These are phyloP conservation scores for Daboia siamensis DNA, from an alignment of 2,113 vertebrate species.

Conservation along the genomic window DNA sequence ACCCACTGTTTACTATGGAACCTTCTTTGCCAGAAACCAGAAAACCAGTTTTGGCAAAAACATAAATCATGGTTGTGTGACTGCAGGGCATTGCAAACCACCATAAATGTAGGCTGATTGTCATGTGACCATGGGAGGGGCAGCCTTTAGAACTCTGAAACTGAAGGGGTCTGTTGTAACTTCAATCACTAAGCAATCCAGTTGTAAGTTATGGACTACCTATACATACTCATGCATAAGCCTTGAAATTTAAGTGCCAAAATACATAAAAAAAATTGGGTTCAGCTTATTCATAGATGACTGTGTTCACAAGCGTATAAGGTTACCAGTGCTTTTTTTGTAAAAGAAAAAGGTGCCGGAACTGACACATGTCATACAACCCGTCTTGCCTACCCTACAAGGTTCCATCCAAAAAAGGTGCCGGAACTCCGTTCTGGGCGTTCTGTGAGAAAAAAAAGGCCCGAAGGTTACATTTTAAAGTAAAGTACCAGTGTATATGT, in stretches of 20 bases:
- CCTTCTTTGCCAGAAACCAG: neutral
- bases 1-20: neutral
- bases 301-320: neutral
- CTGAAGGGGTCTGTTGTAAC: neutral
- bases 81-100: neutral
- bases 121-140: neutral
- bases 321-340: no score
- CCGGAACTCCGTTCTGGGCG: no score
- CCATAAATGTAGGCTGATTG: neutral
- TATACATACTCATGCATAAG: neutral
- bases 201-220: neutral
- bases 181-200: neutral
- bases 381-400: no score
- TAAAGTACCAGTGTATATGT: neutral
- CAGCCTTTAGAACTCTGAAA: neutral
- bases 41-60: neutral
- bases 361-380: no score
- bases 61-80: neutral
- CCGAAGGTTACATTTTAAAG: neutral
- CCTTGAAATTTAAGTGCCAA: neutral
- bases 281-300: neutral
- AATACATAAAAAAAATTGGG: neutral
- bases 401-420: no score
- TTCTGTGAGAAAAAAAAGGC: no score
- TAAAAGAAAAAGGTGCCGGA: no score